Evolutionary conservation across 1,140 invertebrate genomes (phyloP).

Genomic region (Drosophila setifemur): DNA sequence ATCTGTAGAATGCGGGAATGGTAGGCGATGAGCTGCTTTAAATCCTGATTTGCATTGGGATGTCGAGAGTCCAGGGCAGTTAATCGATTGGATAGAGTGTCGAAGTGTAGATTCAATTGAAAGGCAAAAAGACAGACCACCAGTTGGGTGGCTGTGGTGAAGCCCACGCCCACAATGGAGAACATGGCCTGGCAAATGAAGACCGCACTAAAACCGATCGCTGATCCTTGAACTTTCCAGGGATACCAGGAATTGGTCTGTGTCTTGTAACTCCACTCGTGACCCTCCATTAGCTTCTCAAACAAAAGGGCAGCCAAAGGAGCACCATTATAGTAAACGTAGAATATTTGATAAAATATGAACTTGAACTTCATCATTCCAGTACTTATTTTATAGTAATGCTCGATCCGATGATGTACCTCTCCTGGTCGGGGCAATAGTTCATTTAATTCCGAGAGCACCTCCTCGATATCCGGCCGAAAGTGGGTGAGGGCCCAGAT

Average conservation of each 20-base stretch:
- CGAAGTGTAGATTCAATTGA: conserved; percentile 68
- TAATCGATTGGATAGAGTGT: conserved; percentile 47
- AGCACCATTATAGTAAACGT: neutral
- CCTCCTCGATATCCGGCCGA: neutral
- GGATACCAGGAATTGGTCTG: neutral
- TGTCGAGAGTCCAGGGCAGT: conserved; percentile 28
- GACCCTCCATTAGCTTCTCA: neutral
- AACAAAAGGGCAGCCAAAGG: neutral
- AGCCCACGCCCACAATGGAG: neutral
- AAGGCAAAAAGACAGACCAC: conserved; percentile 60
- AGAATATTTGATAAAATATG: neutral
- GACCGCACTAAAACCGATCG: neutral
- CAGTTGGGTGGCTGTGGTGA: neutral
- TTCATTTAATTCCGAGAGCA: neutral
- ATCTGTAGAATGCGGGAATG: conserved; percentile 47
- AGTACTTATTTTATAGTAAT: neutral
- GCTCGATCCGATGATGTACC: neutral
- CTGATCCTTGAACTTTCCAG: neutral
- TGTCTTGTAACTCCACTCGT: neutral
- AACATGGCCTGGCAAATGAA: neutral
- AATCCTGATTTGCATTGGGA: conserved; percentile 23
- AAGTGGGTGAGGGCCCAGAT: neutral
- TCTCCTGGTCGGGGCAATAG: neutral
- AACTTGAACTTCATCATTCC: neutral
- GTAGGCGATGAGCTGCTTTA: conserved; percentile 50